phyloP scores from a whole-genome alignment of 2,113 vertebrate species.

The Notarius lentiginosus region DNA sequence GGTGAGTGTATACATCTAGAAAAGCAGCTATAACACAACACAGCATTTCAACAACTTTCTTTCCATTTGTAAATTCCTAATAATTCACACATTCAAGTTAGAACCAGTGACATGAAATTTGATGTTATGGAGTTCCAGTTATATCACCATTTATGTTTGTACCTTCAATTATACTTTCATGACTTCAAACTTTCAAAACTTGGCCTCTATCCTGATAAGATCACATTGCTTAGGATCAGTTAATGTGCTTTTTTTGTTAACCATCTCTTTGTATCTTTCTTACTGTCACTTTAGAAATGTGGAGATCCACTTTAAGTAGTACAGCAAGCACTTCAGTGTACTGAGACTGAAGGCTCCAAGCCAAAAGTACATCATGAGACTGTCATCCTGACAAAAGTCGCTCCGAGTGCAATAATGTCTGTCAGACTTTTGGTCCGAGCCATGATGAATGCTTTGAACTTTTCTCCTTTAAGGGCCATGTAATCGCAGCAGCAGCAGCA shows the following conservation, averaged over 20 bases:
- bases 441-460: constrained; percentile 47
- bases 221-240: not conserved
- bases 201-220: not conserved
- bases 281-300: not conserved
- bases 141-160: too few relatives aligned
- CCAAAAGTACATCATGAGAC: constrained; percentile 36
- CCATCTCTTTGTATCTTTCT: not conserved
- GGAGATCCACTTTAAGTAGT: not conserved
- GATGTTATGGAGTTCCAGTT: not conserved
- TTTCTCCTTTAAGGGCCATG: constrained; percentile 27
- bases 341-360: constrained; percentile 15
- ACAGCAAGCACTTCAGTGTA: constrained; percentile 10
- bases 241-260: not conserved
- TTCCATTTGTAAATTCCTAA: not conserved
- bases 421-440: constrained; percentile 34
- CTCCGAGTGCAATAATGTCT: constrained; percentile 36
- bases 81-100: not conserved
- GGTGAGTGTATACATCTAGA: not conserved
- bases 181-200: not conserved
- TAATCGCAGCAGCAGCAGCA: constrained; percentile 18
- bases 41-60: not conserved
- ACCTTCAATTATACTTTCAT: not conserved
- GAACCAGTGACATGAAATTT: not conserved
- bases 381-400: constrained; percentile 46
- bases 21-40: not conserved